Evolutionary conservation across 2,888 invertebrate species (phyloP), one percentile per base, ranked within the genome.

Genomic region (Melinaea menophilus): DNA sequence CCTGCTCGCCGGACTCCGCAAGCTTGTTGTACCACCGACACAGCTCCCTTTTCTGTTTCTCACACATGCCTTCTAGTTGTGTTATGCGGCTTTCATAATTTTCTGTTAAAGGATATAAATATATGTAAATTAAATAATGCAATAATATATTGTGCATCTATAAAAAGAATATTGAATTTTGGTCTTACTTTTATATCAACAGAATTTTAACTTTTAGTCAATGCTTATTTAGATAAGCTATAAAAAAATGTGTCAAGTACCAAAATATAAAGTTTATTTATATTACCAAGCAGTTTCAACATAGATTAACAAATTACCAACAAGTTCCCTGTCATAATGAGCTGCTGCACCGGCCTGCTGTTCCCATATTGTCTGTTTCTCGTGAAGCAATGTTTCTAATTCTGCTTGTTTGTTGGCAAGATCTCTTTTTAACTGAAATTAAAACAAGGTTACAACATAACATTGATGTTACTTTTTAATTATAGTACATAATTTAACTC

Each of bases 331-430:
- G 63, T 91, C 90, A 66, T 84, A 84, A 66, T 90, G 90, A 4
- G 88, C 86, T 0, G 86, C 62, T 0, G 82, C 84, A 0, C 90
- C 89, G 0, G 83, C 84, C 64, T 90, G 90, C 67, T 87, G 85
- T 63, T 90, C 90, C 91, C 91, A 91, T 11, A 90, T 75, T 0
- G 85, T 88, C 60, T 88, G 88, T 64, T 91, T 91, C 74, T 91
- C 91, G 61, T 88, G 86, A 34, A 90, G 73, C 1, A 91, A 71
- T 0, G 85, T 78, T 54, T 91, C 91, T 11, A 91, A 67, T 69
- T 91, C 90, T 0, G 85, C 82, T 72, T 90, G 88, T 65, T 89
- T 90, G 62, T 85, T 90, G 0, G 87, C 89, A 12, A 91, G 61
- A 47, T 91, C 91, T 70, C 90, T 77, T 60, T 87, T 75, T 56